Evolutionary conservation across 2,113 vertebrate genomes (phyloP).

Genomic region (Cairina moschata): DNA sequence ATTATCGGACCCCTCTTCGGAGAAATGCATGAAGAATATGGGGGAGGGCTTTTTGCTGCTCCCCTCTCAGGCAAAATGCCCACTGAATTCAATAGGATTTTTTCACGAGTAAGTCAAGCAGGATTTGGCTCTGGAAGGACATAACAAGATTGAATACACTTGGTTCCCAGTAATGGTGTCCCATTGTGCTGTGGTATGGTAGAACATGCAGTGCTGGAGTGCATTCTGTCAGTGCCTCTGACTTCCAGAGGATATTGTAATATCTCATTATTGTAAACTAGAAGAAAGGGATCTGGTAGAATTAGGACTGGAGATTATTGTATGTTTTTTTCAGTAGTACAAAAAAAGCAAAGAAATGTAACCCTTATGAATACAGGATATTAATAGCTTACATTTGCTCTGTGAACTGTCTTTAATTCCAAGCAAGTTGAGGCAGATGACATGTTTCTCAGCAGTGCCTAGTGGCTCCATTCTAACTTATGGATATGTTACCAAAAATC

Average conservation of each 20-base stretch:
- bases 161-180: slow-evolving; percentile 16
- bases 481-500: neutral
- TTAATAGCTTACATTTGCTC: slow-evolving; percentile 46
- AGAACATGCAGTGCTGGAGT: slow-evolving; percentile 54
- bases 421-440: slow-evolving; percentile 2
- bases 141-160: slow-evolving; percentile 63
- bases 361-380: slow-evolving; percentile 20
- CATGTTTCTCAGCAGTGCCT: neutral
- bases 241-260: slow-evolving; percentile 56
- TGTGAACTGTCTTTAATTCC: slow-evolving; percentile 21
- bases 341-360: slow-evolving; percentile 22
- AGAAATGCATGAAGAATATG: neutral
- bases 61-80: slow-evolving; percentile 58
- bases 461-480: neutral
- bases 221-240: slow-evolving; percentile 36
- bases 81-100: slow-evolving; percentile 54
- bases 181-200: slow-evolving; percentile 58
- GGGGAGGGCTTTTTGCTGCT: neutral
- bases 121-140: slow-evolving; percentile 64
- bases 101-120: slow-evolving; percentile 58
- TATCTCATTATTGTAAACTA: slow-evolving; percentile 48
- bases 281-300: slow-evolving; percentile 52
- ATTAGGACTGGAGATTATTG: slow-evolving; percentile 54
- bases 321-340: slow-evolving; percentile 31
- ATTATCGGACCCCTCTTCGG: neutral